These are phyloP conservation scores for Trissonchulus sp. DNA, from an alignment of 2,888 invertebrate species.

Conservation along the genomic window DNA sequence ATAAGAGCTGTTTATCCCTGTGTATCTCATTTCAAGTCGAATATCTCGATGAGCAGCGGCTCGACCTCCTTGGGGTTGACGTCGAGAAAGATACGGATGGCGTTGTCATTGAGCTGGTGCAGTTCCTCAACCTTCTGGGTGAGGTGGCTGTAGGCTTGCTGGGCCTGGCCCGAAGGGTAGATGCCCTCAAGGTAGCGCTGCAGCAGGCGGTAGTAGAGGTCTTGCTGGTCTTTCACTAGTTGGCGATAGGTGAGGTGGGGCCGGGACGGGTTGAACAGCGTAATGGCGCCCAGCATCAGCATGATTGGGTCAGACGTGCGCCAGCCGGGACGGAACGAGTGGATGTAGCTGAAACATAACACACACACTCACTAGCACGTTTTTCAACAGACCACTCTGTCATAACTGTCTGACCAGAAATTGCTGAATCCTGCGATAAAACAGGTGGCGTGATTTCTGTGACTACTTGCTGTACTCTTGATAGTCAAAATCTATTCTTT, in stretches of 20 bases:
- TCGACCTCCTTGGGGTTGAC: slow-evolving; percentile 85
- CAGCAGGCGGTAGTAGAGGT: slow-evolving; percentile 37
- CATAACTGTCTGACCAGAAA: no score
- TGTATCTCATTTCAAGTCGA: slow-evolving; percentile 76
- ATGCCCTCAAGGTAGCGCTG: slow-evolving; percentile 64
- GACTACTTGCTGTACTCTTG: no score
- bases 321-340: slow-evolving; percentile 77
- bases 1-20: no score
- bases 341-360: slow-evolving; percentile 53
- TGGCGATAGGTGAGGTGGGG: slow-evolving; percentile 72
- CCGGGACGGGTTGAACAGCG: slow-evolving; percentile 78
- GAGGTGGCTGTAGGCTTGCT: slow-evolving; percentile 72
- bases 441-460: no score
- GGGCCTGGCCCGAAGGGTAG: slow-evolving; percentile 69
- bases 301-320: slow-evolving; percentile 80
- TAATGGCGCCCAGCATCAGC: slow-evolving; percentile 79
- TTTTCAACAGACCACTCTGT: no score
- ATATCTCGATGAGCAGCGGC: slow-evolving; percentile 86
- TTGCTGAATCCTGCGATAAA: no score
- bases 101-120: slow-evolving; percentile 76
- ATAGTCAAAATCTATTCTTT: no score
- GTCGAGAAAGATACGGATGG: slow-evolving; percentile 83
- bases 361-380: background rate
- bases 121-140: slow-evolving; percentile 86
- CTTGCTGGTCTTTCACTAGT: slow-evolving; percentile 77